Evolutionary conservation across 1,140 invertebrate genomes (phyloP).

Genomic region (Hestina assimilis): DNA sequence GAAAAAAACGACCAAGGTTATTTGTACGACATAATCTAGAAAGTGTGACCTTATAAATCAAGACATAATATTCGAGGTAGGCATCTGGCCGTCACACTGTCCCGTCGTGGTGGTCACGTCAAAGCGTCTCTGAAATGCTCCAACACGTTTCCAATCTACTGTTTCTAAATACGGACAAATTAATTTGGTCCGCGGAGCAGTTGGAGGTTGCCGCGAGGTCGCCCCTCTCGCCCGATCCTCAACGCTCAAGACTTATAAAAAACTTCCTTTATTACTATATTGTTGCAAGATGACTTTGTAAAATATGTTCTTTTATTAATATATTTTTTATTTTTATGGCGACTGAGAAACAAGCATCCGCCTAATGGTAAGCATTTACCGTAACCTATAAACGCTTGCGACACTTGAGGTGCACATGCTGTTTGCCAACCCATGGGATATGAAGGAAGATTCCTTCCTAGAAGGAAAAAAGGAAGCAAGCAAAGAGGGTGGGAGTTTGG

Average conservation of each 20-base stretch:
- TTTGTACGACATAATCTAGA: conserved; percentile 39
- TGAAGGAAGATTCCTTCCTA: too few species aligned
- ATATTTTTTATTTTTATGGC: too few species aligned
- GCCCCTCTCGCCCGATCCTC: conserved; percentile 43
- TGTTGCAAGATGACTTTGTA: conserved; percentile 44
- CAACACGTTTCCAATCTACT: conserved; percentile 49
- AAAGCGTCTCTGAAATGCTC: conserved; percentile 34
- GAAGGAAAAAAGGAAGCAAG: too few species aligned
- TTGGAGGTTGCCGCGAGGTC: conserved; percentile 53
- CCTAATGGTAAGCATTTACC: too few species aligned
- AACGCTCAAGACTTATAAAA: conserved; percentile 46
- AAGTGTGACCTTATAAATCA: conserved; percentile 43
- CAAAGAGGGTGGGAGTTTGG: too few species aligned
- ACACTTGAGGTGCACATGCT: too few species aligned
- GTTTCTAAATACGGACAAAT: conserved; percentile 56
- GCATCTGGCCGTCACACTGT: conserved; percentile 3
- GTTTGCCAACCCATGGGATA: too few species aligned
- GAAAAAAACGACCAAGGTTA: conserved; percentile 35
- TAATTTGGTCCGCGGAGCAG: conserved; percentile 42
- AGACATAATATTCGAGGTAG: conserved; percentile 35
- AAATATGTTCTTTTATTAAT: conserved; percentile 35
- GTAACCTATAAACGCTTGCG: too few species aligned
- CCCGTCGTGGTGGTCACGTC: conserved; percentile 35
- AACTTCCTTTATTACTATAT: conserved; percentile 44
- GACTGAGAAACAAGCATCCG: too few species aligned